These are phyloP conservation scores for Acanthisitta chloris DNA, from an alignment of 2,113 vertebrate genomes.

Conservation along the genomic window DNA sequence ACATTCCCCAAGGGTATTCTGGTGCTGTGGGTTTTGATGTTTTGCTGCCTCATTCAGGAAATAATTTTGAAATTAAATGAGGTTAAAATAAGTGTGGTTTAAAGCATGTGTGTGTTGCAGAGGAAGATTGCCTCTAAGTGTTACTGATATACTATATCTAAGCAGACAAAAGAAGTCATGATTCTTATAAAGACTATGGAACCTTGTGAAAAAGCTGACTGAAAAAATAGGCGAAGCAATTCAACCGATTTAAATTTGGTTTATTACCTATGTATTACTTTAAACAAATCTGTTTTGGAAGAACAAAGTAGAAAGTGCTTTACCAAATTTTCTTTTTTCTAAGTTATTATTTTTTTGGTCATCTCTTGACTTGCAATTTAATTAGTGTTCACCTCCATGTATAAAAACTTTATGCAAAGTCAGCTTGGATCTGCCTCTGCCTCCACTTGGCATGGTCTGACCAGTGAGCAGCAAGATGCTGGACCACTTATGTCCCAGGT, in stretches of 20 bases:
- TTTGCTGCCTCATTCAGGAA: background rate
- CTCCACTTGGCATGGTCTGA: background rate
- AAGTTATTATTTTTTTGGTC: background rate
- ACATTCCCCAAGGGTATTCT: background rate
- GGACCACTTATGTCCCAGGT: background rate
- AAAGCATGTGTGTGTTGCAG: background rate
- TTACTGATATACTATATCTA: background rate
- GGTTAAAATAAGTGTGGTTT: background rate
- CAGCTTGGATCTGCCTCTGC: background rate
- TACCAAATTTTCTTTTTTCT: background rate
- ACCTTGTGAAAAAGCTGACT: background rate
- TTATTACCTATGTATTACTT: background rate
- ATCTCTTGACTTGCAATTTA: background rate
- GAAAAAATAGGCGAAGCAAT: background rate
- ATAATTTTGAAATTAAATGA: conserved; percentile 5
- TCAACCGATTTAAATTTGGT: background rate
- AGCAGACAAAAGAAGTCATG: background rate
- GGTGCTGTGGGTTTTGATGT: background rate
- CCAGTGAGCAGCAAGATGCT: background rate
- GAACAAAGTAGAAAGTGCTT: background rate
- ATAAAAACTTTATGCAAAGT: background rate
- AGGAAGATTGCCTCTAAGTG: background rate
- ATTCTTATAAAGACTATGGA: background rate
- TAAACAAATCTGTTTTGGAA: background rate
- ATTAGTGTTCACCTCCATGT: background rate